Evolutionary conservation across 2,888 invertebrate species (phyloP).

Genomic region (Nebria salina): DNA sequence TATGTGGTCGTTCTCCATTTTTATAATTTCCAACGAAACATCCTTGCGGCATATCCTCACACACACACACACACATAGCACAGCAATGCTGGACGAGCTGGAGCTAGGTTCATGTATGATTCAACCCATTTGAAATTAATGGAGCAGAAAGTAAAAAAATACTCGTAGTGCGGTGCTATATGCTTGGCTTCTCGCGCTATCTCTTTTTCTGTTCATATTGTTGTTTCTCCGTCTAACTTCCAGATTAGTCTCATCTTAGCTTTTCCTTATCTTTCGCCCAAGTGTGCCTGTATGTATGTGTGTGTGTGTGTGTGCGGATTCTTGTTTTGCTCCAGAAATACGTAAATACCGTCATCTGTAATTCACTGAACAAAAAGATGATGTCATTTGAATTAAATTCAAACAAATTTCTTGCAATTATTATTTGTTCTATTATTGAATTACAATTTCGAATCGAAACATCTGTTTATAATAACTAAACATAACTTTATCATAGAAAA

Average conservation of each 20-base stretch:
- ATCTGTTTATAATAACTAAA: too few relatives aligned
- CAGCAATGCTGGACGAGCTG: conserved; percentile 8
- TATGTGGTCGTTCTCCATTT: conserved; percentile 34
- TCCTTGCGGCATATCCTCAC: conserved; percentile 17
- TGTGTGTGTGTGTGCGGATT: not conserved
- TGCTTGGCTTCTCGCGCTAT: not conserved
- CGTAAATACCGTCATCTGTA: not conserved
- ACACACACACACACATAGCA: not conserved
- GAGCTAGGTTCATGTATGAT: conserved; percentile 40
- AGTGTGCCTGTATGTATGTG: not conserved
- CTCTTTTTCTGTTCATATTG: not conserved
- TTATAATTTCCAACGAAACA: conserved; percentile 40
- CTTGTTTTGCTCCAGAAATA: not conserved
- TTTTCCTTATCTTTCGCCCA: not conserved
- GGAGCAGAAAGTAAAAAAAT: conserved; percentile 47
- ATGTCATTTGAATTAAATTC: too few relatives aligned
- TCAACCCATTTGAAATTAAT: conserved; percentile 47
- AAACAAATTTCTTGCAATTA: too few relatives aligned
- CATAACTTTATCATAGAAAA: too few relatives aligned
- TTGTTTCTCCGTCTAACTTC: not conserved
- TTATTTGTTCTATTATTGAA: too few relatives aligned
- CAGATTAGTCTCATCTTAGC: conserved; percentile 9
- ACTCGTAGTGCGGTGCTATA: conserved; percentile 23
- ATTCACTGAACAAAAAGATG: not conserved
- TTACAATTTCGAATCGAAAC: too few relatives aligned